phyloP scores from a whole-genome alignment of 2,113 vertebrate species.

The Coturnix japonica region DNA sequence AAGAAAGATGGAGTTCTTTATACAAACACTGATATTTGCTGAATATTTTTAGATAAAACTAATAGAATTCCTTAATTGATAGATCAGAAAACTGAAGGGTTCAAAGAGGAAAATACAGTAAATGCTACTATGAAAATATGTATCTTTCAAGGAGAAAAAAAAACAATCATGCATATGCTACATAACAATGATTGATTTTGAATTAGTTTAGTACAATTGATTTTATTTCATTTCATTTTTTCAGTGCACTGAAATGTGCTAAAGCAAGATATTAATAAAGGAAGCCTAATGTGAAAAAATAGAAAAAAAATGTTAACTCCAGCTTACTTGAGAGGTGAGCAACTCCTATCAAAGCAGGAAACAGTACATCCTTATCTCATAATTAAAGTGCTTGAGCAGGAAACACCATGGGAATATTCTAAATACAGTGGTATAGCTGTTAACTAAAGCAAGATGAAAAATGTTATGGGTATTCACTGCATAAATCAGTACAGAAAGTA shows the following conservation, averaged over 20 bases:
- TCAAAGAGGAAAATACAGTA: neutral
- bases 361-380: constrained; percentile 41
- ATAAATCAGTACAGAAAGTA: neutral
- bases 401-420: constrained; percentile 10
- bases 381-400: constrained; percentile 46
- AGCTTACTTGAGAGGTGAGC: constrained; percentile 18
- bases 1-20: neutral
- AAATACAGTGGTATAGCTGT: neutral
- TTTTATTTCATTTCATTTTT: neutral
- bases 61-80: neutral
- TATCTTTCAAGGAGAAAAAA: neutral
- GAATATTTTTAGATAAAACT: neutral
- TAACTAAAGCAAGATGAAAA: neutral
- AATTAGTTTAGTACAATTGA: neutral
- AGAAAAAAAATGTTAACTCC: neutral
- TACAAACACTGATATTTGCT: neutral
- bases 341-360: constrained; percentile 46
- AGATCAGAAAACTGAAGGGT: neutral
- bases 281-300: neutral
- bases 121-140: neutral
- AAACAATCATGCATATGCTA: neutral
- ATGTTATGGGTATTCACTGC: neutral
- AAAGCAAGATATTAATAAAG: neutral
- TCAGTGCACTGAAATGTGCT: neutral
- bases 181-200: neutral